phyloP scores from a whole-genome alignment of 1,140 invertebrate genomes.

The Maconellicoccus hirsutus region DNA sequence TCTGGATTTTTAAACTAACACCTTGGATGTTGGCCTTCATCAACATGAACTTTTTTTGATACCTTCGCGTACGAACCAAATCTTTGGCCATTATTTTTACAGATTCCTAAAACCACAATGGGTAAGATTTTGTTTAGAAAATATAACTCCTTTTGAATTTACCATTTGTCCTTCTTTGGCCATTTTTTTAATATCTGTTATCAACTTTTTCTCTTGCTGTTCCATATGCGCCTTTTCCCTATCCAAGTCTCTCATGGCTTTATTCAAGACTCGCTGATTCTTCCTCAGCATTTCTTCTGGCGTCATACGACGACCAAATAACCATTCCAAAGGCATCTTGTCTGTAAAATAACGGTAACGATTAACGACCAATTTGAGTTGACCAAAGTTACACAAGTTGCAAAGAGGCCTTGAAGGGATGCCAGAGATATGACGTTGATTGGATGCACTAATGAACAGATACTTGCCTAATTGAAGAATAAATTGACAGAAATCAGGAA shows the following conservation, averaged over 20 bases:
- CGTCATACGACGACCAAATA: conserved; percentile 91
- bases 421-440: no score
- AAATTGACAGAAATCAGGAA: no score
- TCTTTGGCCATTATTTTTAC: conserved; percentile 99
- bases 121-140: conserved; percentile 27
- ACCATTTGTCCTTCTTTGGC: conserved; percentile 99
- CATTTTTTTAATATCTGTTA: conserved; percentile 96
- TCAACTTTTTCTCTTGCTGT: conserved; percentile 97
- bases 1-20: conserved; percentile 96
- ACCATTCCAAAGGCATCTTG: conserved; percentile 63
- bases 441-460: no score
- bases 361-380: no score
- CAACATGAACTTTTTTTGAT: conserved; percentile 97
- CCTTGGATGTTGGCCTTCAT: conserved; percentile 99
- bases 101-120: conserved; percentile 61
- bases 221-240: conserved; percentile 92
- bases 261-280: conserved; percentile 96
- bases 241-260: conserved; percentile 95
- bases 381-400: no score
- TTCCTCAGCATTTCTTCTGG: conserved; percentile 97
- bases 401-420: no score
- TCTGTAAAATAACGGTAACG: no score
- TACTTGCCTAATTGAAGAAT: no score
- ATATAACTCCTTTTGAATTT: conserved; percentile 25
- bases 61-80: conserved; percentile 86